Evolutionary conservation across 1,140 invertebrate species (phyloP).

Genomic region (Maconellicoccus hirsutus): DNA sequence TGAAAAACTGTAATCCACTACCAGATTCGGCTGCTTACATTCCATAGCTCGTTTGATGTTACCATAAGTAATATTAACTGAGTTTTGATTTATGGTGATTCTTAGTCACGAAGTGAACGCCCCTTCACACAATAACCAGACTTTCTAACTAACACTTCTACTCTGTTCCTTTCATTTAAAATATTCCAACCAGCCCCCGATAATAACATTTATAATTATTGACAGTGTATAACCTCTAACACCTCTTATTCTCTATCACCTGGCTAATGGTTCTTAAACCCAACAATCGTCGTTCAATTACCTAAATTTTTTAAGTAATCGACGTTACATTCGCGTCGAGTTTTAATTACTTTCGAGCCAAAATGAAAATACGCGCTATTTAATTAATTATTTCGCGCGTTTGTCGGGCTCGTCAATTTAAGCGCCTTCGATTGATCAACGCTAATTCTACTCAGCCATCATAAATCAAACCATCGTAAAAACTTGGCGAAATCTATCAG

Average conservation of each 20-base stretch:
- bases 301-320: not conserved
- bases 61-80: slow-evolving; percentile 18
- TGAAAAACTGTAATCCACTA: not conserved
- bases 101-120: slow-evolving; percentile 17
- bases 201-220: slow-evolving; percentile 18
- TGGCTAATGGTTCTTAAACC: slow-evolving; percentile 11
- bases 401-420: no score
- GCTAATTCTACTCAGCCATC: no score
- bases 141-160: slow-evolving; percentile 20
- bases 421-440: no score
- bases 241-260: slow-evolving; percentile 12
- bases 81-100: slow-evolving; percentile 21
- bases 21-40: slow-evolving; percentile 16
- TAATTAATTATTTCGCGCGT: no score
- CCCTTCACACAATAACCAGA: slow-evolving; percentile 20
- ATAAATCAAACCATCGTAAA: no score
- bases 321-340: not conserved
- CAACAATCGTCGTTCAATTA: slow-evolving; percentile 12
- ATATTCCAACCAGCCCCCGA: slow-evolving; percentile 19
- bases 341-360: not conserved
- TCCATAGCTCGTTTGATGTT: not conserved
- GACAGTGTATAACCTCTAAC: slow-evolving; percentile 18
- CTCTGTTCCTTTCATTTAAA: slow-evolving; percentile 13
- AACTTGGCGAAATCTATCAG: no score
- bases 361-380: no score